Evolutionary conservation across 2,113 vertebrate species (phyloP).

Genomic region (Etia nguti): DNA sequence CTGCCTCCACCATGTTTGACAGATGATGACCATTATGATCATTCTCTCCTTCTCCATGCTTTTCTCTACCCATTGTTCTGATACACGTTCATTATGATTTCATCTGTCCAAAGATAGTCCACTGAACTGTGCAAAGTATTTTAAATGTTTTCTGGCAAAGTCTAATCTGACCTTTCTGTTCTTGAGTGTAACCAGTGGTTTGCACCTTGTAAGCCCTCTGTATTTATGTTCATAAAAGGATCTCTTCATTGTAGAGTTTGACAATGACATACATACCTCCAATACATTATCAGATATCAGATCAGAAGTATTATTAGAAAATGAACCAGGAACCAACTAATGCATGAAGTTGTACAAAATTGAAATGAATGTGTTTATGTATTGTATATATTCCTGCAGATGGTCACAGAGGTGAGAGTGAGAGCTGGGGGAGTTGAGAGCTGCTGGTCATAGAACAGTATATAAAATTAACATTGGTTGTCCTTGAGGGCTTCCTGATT

Average conservation of each 20-base stretch:
- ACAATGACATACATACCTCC: neutral
- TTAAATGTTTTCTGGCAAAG: neutral
- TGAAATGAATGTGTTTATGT: neutral
- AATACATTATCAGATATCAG: neutral
- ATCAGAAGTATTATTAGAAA: neutral
- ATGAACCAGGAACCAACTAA: neutral
- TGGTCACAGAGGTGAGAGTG: conserved; percentile 3
- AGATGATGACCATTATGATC: neutral
- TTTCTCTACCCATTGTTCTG: neutral
- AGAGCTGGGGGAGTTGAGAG: conserved; percentile 1
- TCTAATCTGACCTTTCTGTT: neutral
- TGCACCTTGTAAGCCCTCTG: neutral
- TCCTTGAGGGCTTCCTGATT: conserved; percentile 76
- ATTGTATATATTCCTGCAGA: neutral
- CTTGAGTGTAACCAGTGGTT: neutral
- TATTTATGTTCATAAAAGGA: neutral
- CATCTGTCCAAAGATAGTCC: neutral
- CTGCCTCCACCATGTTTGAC: neutral
- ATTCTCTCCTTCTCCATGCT: too few relatives aligned
- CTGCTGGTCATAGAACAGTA: conserved; percentile 26
- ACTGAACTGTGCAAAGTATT: neutral
- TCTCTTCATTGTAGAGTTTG: neutral
- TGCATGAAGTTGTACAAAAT: neutral
- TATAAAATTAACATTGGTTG: conserved; percentile 73
- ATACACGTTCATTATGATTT: neutral